phyloP scores from a whole-genome alignment of 1,140 invertebrate species.

The Branchinecta lynchi region DNA sequence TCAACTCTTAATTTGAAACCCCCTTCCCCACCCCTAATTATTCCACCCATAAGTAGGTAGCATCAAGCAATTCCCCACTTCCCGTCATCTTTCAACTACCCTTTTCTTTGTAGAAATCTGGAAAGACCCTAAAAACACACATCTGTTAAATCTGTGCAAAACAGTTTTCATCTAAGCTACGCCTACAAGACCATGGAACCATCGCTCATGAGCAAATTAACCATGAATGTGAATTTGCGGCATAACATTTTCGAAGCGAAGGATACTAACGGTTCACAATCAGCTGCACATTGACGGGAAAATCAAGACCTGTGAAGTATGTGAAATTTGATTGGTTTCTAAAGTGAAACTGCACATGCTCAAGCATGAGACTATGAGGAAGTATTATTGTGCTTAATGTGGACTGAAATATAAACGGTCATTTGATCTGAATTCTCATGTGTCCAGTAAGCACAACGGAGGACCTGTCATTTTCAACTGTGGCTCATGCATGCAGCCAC shows the following conservation, averaged over 20 bases:
- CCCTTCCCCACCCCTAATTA: too few relatives aligned
- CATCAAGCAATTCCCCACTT: too few relatives aligned
- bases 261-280: slow-evolving; percentile 5
- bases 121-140: not conserved
- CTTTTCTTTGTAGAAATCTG: not conserved
- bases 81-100: too few relatives aligned
- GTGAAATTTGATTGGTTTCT: not conserved
- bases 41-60: too few relatives aligned
- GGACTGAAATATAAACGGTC: not conserved
- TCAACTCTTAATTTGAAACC: too few relatives aligned
- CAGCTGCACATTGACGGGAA: too few relatives aligned
- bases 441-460: not conserved
- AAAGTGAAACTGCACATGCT: not conserved
- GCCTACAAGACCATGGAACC: too few relatives aligned
- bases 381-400: not conserved
- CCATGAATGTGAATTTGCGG: slow-evolving; percentile 4
- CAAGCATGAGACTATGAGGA: not conserved
- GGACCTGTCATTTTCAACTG: not conserved
- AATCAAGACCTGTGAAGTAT: not conserved
- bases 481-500: not conserved
- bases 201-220: not conserved
- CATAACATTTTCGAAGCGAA: not conserved
- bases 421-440: slow-evolving; percentile 7
- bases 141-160: not conserved
- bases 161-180: too few relatives aligned